A percentile compares a stretch with the other conserved stretches of the same genome.
phyloP scores from a whole-genome alignment of 2,888 invertebrate genomes.

The Zele albiditarsus region DNA sequence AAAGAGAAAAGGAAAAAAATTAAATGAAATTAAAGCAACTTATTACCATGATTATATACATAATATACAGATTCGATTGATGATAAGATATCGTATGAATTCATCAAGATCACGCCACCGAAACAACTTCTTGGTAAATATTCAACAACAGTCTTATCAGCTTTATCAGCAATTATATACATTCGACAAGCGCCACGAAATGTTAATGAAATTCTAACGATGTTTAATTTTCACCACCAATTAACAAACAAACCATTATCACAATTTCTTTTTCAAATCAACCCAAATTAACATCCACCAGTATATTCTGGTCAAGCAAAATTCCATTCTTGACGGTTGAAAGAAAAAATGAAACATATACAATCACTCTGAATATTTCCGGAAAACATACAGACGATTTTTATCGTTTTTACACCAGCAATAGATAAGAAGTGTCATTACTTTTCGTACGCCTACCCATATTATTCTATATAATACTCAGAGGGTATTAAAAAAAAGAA shows the following conservation, averaged over 20 bases:
- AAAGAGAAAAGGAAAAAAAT: neutral
- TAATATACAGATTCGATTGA: conserved; percentile 2
- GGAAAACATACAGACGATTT: neutral
- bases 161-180: conserved; percentile 20
- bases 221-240: conserved; percentile 22
- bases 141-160: neutral
- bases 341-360: neutral
- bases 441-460: neutral
- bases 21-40: neutral
- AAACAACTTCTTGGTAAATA: conserved; percentile 16
- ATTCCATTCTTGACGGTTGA: neutral
- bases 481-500: neutral
- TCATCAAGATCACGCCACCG: conserved; percentile 28
- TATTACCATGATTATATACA: conserved; percentile 11
- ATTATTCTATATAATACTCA: neutral
- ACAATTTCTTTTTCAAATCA: neutral
- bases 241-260: neutral
- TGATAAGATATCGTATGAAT: conserved; percentile 25
- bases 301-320: neutral
- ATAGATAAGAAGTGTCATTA: neutral
- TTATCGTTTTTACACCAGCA: neutral
- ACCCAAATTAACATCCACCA: neutral
- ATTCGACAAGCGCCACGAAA: conserved; percentile 10
- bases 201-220: conserved; percentile 21
- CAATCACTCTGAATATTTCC: neutral